Evolutionary conservation across 2,888 invertebrate species (phyloP).

Genomic region (Diaphora mendica): DNA sequence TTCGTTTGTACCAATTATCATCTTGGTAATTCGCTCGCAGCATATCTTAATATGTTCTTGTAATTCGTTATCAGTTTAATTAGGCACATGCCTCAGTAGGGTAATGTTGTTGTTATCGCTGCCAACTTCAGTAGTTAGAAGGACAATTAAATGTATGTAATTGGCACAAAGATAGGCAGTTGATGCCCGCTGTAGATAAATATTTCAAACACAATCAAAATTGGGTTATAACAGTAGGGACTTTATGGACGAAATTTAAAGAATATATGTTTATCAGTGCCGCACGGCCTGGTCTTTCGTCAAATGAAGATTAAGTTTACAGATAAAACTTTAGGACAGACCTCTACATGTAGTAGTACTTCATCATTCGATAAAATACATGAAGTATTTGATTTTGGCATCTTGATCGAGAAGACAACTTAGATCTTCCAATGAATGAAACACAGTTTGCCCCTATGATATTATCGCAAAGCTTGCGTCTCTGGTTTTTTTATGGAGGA

Average conservation of each 20-base stretch:
- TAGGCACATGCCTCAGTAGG: not conserved
- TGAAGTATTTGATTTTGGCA: not conserved
- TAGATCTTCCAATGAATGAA: not conserved
- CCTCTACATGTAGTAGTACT: not conserved
- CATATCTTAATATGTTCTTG: not conserved
- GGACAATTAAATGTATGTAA: not conserved
- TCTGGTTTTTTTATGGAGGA: not conserved
- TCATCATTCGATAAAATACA: not conserved
- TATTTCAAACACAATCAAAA: not conserved
- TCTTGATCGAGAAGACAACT: not conserved
- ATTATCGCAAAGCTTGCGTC: not conserved
- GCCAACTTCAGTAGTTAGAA: not conserved
- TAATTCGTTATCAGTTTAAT: not conserved
- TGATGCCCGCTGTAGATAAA: not conserved
- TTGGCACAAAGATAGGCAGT: not conserved
- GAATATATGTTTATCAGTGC: not conserved
- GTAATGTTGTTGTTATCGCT: not conserved
- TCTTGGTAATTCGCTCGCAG: not conserved
- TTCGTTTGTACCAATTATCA: not conserved
- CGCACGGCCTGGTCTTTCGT: not conserved
- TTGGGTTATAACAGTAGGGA: not conserved
- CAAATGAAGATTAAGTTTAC: not conserved
- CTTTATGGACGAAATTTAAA: not conserved
- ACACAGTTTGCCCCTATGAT: not conserved
- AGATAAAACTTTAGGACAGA: not conserved